These are phyloP conservation scores for Sebastes goodei DNA, from an alignment of 2,797 vertebrate species.

Conservation along the genomic window DNA sequence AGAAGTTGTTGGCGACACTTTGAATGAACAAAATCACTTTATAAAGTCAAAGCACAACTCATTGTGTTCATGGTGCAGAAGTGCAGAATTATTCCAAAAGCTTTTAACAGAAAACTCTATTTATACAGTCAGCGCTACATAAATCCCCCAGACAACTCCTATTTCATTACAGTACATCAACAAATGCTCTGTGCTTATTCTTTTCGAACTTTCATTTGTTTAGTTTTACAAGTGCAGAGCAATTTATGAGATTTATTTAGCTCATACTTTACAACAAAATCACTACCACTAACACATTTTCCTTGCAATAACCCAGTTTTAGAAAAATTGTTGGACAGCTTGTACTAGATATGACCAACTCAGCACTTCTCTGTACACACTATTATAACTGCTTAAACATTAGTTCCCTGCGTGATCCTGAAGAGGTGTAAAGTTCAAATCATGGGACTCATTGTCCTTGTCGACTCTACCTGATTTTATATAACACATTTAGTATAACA, in stretches of 20 bases:
- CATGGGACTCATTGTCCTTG: background rate
- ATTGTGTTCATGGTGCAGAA: background rate
- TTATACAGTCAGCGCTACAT: background rate
- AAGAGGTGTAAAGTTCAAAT: slow-evolving; percentile 57
- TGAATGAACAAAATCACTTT: background rate
- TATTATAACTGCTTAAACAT: background rate
- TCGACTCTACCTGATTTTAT: background rate
- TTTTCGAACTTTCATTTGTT: background rate
- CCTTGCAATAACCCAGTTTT: background rate
- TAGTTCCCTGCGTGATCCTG: slow-evolving; percentile 33
- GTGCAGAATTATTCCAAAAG: background rate
- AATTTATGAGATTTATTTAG: background rate
- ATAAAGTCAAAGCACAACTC: background rate
- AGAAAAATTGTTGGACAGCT: background rate
- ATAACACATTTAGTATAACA: background rate
- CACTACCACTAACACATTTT: background rate
- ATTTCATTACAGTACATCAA: background rate
- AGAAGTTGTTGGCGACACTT: accelerated
- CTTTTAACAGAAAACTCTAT: background rate
- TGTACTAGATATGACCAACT: background rate
- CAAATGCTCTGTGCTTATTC: background rate
- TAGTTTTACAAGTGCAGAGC: background rate
- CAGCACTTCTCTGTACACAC: background rate
- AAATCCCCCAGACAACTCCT: background rate
- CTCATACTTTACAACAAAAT: background rate